Base-by-base conservation (phyloP, 1,140 invertebrate species). In the Zophobas morio region DNA sequence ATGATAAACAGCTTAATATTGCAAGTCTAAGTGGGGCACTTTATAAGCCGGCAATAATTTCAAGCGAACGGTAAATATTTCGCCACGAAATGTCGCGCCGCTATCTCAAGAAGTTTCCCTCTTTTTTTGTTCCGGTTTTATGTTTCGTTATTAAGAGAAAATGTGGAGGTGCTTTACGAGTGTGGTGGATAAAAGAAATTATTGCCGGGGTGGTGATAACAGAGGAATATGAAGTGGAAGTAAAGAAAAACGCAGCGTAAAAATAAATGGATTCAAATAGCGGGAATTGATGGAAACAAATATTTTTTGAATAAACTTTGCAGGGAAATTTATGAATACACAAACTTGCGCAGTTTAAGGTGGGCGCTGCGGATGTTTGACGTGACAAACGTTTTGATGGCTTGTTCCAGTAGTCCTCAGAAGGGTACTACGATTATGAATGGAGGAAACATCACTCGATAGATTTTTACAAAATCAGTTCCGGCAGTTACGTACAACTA, bases 41-140 rank as follows among this genome's bases (percentile, higher is more conserved):
- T 66, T 66, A 66, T 66, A 66, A 66, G 60, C 60, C 37, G 39
- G 60, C 60, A 66, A 66, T 66, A 66, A 66, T 66, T 66, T 66
- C 60, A 20, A 66, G 33, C 35, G 8, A 20, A 66, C 60, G 20
- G 60, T 66, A 66, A 66, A 66, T 66, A 66, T 66, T 66, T 57
- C 54, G 54, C 49, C 49, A 51, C 20, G 49, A 51, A 51, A 4
- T 51, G 49, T 66, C 39, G 6, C 60, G 60, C 60, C 60, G 60
- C 60, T 66, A 66, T 66, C 60, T 40, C 35, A 6, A 57, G 56
- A 46, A 46, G 3, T 51, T 63, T 63, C 37, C 6, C 60, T 66
- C 39, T 20, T 66, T 66, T 20, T 66, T 66, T 66, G 39, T 66
- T 66, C 37, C 60, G 39, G 6, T 60, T 66, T 66, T 66, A 66